phyloP scores from a whole-genome alignment of 2,888 invertebrate genomes.

The Acleris sparsana region DNA sequence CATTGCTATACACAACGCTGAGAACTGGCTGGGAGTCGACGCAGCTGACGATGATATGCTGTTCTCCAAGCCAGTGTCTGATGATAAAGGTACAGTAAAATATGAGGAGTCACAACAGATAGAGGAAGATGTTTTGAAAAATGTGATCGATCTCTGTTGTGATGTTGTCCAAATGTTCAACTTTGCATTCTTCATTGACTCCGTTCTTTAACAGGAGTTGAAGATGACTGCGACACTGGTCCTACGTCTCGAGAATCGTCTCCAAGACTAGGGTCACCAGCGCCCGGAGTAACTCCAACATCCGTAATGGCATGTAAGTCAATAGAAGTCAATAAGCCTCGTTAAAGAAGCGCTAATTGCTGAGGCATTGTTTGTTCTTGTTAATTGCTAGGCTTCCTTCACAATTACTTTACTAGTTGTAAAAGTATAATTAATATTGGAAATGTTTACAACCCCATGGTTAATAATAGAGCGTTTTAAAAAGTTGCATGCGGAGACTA shows the following conservation, averaged over 20 bases:
- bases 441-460: too few species aligned
- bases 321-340: not conserved
- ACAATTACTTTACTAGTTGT: not conserved
- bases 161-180: too few species aligned
- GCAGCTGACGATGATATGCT: slow-evolving; percentile 93
- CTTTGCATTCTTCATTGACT: not conserved
- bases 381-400: not conserved
- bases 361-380: not conserved
- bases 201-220: slow-evolving; percentile 67
- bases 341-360: not conserved
- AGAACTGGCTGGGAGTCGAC: slow-evolving; percentile 96
- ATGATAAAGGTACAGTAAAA: slow-evolving; percentile 82
- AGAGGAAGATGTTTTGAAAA: not conserved
- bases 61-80: slow-evolving; percentile 89
- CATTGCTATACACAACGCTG: slow-evolving; percentile 96
- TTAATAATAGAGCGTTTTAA: too few species aligned
- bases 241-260: slow-evolving; percentile 88
- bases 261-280: slow-evolving; percentile 87
- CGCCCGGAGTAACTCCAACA: slow-evolving; percentile 80
- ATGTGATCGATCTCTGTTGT: too few species aligned
- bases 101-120: not conserved
- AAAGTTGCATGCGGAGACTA: too few species aligned
- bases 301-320: slow-evolving; percentile 71
- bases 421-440: too few species aligned
- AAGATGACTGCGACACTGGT: slow-evolving; percentile 86